These are phyloP conservation scores for Dryas iulia DNA, from an alignment of 1,140 invertebrate species.

Conservation along the genomic window DNA sequence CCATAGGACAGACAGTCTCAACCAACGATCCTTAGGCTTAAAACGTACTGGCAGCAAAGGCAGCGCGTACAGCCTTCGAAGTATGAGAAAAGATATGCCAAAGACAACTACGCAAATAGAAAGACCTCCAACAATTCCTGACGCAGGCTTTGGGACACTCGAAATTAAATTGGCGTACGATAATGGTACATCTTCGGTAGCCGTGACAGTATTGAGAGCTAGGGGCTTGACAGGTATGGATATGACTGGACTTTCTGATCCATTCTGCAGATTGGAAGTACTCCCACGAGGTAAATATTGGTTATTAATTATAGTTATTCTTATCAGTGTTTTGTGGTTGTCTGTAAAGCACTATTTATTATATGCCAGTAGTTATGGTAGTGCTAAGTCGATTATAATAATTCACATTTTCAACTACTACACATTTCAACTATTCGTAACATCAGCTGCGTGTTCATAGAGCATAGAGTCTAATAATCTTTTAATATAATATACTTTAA, in stretches of 20 bases:
- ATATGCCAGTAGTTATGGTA: too few species aligned
- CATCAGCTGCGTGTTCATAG: too few species aligned
- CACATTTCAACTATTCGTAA: too few species aligned
- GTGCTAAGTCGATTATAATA: too few species aligned
- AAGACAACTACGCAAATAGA: constrained; percentile 52
- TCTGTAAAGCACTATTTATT: too few species aligned
- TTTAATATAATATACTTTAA: too few species aligned
- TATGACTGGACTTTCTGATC: constrained; percentile 93
- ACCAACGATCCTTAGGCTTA: constrained; percentile 53
- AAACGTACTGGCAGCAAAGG: constrained; percentile 73
- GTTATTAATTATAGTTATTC: neutral
- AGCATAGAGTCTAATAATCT: too few species aligned
- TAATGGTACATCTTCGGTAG: constrained; percentile 86
- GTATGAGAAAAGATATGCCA: constrained; percentile 55
- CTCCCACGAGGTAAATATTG: constrained; percentile 83
- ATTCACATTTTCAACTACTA: too few species aligned
- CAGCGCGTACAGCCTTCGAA: constrained; percentile 69
- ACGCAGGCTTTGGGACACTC: constrained; percentile 82
- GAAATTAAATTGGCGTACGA: constrained; percentile 91
- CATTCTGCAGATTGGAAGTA: constrained; percentile 94
- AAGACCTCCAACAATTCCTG: constrained; percentile 60
- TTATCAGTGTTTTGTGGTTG: too few species aligned
- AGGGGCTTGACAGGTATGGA: constrained; percentile 92
- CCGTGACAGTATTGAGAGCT: constrained; percentile 89
- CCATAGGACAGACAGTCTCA: constrained; percentile 68